Conservation (phyloP, 2,888 invertebrate species). For the Diplolepis rosae region DNA sequence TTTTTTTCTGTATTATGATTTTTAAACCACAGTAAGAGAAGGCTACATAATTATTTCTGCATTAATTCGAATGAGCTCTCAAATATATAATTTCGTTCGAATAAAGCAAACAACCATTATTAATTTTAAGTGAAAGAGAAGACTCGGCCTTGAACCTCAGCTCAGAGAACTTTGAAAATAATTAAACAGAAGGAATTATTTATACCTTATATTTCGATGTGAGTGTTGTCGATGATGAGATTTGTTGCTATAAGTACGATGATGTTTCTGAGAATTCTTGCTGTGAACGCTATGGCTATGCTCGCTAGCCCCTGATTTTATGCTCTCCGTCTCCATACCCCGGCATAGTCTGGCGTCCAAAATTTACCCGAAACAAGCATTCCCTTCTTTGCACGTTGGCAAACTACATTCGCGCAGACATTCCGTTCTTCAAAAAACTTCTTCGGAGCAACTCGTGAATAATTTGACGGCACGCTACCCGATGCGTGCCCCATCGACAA, state of each 20-base stretch:
- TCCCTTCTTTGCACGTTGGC: constrained; percentile 55
- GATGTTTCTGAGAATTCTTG: constrained; percentile 67
- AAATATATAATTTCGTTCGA: too few relatives aligned
- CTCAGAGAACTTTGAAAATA: not conserved
- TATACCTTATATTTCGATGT: constrained; percentile 81
- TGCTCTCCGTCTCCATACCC: constrained; percentile 94
- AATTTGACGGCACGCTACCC: constrained; percentile 36
- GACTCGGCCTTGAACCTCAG: constrained; percentile 31
- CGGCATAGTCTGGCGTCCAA: constrained; percentile 70
- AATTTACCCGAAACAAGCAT: constrained; percentile 74
- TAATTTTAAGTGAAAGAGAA: too few relatives aligned
- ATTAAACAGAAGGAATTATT: not conserved
- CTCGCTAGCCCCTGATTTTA: constrained; percentile 87
- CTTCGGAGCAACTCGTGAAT: constrained; percentile 28
- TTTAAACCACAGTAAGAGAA: too few relatives aligned
- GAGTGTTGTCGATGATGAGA: constrained; percentile 80
- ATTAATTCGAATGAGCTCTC: too few relatives aligned
- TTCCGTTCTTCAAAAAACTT: constrained; percentile 26
- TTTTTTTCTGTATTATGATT: too few relatives aligned
- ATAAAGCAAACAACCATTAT: too few relatives aligned
- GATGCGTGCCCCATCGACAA: constrained; percentile 33
- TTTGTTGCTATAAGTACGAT: constrained; percentile 65
- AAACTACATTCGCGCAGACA: constrained; percentile 32
- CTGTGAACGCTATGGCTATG: constrained; percentile 81
- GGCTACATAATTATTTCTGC: too few relatives aligned